Evolutionary conservation across 2,113 vertebrate genomes (phyloP), one percentile per base, ranked within the genome.

Genomic region (Hippoglossus stenolepis): DNA sequence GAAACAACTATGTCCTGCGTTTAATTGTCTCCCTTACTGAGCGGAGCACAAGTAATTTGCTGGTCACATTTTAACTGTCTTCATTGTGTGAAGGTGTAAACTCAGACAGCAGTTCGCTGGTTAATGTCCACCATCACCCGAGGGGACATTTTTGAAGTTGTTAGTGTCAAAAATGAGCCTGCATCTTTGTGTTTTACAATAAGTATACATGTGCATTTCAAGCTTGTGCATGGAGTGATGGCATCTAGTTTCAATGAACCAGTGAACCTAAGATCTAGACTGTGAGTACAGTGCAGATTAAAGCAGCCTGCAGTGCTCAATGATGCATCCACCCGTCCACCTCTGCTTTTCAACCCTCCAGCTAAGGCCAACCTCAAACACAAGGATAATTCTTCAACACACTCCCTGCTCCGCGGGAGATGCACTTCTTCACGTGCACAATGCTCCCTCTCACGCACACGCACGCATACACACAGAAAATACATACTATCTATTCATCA

Each of bases 301-400:
- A 81, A 83, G 76, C 80, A 73, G 81, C 80, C 83, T 68, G 74
- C 83, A 81, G 71, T 86, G 84, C 87, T 89, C 88, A 89, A 51
- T 31, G 79, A 78, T 80, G 87, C 89, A 77, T 79, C 86, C 79
- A 78, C 47, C 73, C 80, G 5, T 86, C 78, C 75, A 87, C 80
- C 83, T 85, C 87, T 85, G 79, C 61, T 69, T 85, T 84, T 78
- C 68, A 80, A 81, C 67, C 87, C 87, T 76, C 62, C 10, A 83
- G 87, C 83, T 64, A 70, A 70, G 65, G 66, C 84, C 79, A 85
- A 88, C 85, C 84, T 89, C 84, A 89, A 79, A 87, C 38, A 6
- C 78, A 73, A 61, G 68, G 79, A 87, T 88, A 85, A 77, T 78
- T 78, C 81, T 87, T 57, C 76, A 35, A 70, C 85, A 80, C 73